Evolutionary conservation across 2,888 invertebrate species (phyloP), one percentile per base, ranked within the genome.

Genomic region (Cactoblastis cactorum): DNA sequence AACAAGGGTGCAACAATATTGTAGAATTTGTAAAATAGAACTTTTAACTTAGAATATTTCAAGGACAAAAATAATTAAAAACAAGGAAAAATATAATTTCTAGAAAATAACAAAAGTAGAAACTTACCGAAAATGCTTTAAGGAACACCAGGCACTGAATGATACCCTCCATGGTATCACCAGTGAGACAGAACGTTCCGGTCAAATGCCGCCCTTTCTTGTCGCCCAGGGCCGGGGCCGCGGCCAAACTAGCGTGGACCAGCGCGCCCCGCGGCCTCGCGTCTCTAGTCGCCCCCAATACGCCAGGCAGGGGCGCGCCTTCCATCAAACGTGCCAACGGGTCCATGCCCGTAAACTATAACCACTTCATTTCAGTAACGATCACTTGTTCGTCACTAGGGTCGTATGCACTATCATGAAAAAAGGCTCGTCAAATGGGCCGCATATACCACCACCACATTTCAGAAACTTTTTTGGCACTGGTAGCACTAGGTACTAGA

Each of bases 161-260:
- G 75, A 97, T 96, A 66, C 96, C 96, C 78, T 97, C 96, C 96
- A 97, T 96, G 54, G 96, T 96, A 85, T 96, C 96, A 50, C 96
- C 96, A 43, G 96, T 95, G 54, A 96, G 92, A 74, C 96, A 96
- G 87, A 97, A 96, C 49, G 96, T 96, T 65, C 96, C 96, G 14
- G 95, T 95, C 58, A 96, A 91, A 76, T 96, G 96, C 58, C 96
- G 91, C 61, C 95, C 95, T 75, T 95, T 94, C 70, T 95, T 93
- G 68, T 88, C 89, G 1, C 83, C 85, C 33, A 95, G 93, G 49
- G 94, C 92, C 50, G 95, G 93, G 50, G 94, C 93, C 52, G 94
- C 94, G 41, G 94, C 94, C 58, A 95, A 86, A 67, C 94, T 94
- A 54, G 95, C 94, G 80, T 95, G 95, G 51, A 95, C 95, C 60